A percentile compares a stretch with the other conserved stretches of the same genome.
Evolutionary conservation across 2,797 vertebrate genomes (phyloP).

Genomic region (Pseudochaenichthys georgianus): DNA sequence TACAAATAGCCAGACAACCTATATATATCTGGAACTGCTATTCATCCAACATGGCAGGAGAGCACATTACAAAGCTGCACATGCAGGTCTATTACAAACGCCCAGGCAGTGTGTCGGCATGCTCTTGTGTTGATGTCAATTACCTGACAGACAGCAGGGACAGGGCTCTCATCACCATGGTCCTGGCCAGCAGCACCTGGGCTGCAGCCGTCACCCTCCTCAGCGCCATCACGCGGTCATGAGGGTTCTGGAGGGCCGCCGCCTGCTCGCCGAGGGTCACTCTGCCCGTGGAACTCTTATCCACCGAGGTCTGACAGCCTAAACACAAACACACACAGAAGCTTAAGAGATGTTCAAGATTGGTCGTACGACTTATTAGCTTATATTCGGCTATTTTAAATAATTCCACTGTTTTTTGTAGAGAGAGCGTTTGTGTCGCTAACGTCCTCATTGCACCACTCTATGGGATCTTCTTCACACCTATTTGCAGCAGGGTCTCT

Average conservation of each 20-base stretch:
- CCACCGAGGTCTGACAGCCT: conserved; percentile 96
- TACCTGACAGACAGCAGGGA: conserved; percentile 92
- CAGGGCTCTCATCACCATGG: conserved; percentile 99
- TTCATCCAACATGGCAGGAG: neutral
- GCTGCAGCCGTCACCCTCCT: conserved; percentile 95
- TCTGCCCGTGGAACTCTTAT: conserved; percentile 94
- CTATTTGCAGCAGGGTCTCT: conserved; percentile 97
- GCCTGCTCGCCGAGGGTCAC: conserved; percentile 96
- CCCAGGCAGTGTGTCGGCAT: neutral
- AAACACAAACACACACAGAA: conserved; percentile 11
- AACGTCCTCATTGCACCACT: no score
- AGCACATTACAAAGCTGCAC: neutral
- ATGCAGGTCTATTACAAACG: neutral
- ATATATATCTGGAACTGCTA: neutral
- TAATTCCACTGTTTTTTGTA: no score
- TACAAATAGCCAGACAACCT: neutral
- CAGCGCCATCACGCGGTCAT: conserved; percentile 95
- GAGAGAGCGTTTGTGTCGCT: no score
- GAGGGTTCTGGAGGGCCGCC: conserved; percentile 91
- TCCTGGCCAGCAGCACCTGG: conserved; percentile 95
- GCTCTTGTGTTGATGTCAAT: neutral
- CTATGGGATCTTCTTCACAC: conserved; percentile 67
- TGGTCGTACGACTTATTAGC: no score
- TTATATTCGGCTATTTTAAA: no score
- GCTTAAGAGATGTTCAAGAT: neutral